Percentiles rank a stretch among this genome's conserved stretches.
These are phyloP conservation scores for Ischnus inquisitorius DNA, from an alignment of 2,888 invertebrate genomes.

Conservation along the genomic window DNA sequence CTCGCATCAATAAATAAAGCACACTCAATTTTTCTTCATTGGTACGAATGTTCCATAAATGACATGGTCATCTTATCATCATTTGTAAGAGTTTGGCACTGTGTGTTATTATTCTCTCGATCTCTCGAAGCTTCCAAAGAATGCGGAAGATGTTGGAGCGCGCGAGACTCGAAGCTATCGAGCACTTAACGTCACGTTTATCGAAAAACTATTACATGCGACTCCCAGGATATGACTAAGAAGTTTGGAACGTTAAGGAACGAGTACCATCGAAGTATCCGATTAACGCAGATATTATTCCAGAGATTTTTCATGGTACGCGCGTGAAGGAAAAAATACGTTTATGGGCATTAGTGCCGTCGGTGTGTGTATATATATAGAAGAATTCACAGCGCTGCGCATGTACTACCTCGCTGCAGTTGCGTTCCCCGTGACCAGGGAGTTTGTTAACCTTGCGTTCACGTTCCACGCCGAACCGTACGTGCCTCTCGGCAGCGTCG, in stretches of 20 bases:
- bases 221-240: conserved; percentile 30
- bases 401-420: conserved; percentile 44
- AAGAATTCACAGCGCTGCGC: conserved; percentile 32
- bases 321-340: too few species aligned
- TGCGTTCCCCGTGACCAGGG: conserved; percentile 67
- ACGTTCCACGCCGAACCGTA: conserved; percentile 55
- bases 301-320: neutral
- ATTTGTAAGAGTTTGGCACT: too few species aligned
- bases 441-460: conserved; percentile 79
- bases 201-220: neutral
- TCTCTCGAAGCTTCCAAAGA: conserved; percentile 62
- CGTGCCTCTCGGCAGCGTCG: conserved; percentile 62
- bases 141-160: conserved; percentile 73
- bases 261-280: neutral
- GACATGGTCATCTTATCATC: too few species aligned
- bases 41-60: too few species aligned
- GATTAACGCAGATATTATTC: neutral
- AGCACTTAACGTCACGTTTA: neutral
- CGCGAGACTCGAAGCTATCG: neutral
- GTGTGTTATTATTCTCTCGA: neutral
- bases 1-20: too few species aligned
- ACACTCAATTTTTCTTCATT: too few species aligned
- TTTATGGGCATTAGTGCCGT: neutral
- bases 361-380: neutral
- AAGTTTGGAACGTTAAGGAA: conserved; percentile 18